Evolutionary conservation across 1,140 invertebrate species (phyloP).

Genomic region (Sycophila sp.): DNA sequence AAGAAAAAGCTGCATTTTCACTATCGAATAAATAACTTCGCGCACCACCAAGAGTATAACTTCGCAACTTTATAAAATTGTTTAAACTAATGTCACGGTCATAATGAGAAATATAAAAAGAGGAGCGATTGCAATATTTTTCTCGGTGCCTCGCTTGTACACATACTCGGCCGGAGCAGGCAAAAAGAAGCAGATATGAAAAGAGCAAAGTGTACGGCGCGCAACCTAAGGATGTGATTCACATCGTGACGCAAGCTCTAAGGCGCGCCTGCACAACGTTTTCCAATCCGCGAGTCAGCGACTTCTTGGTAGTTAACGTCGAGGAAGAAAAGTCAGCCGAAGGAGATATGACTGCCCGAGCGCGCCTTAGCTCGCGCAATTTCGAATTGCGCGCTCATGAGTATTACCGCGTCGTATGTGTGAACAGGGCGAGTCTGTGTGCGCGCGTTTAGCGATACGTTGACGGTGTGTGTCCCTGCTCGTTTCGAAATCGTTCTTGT

Average conservation of each 20-base stretch:
- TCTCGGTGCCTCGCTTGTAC: background rate
- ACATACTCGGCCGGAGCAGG: too few relatives aligned
- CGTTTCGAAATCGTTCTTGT: constrained; percentile 9
- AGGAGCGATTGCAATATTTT: background rate
- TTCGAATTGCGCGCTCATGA: constrained; percentile 20
- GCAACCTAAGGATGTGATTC: constrained; percentile 49
- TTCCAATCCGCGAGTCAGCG: constrained; percentile 50
- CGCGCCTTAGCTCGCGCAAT: constrained; percentile 16
- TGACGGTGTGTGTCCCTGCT: background rate
- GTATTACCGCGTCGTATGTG: background rate
- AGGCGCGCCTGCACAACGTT: constrained; percentile 52
- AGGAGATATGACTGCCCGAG: constrained; percentile 30
- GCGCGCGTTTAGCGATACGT: background rate
- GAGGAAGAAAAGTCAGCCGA: constrained; percentile 46
- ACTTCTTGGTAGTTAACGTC: constrained; percentile 49
- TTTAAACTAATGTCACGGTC: too few relatives aligned
- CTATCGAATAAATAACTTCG: too few relatives aligned
- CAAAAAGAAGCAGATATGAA: too few relatives aligned
- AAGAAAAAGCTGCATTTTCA: too few relatives aligned
- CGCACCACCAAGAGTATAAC: too few relatives aligned
- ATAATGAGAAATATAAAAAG: too few relatives aligned
- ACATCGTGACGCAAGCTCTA: constrained; percentile 55
- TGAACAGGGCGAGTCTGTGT: too few relatives aligned
- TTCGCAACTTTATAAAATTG: too few relatives aligned
- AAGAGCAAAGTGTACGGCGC: background rate